Percentiles rank a stretch among this genome's conserved stretches.
These are phyloP conservation scores for Terebella lapidaria DNA, from an alignment of 2,888 invertebrate species.

Conservation along the genomic window DNA sequence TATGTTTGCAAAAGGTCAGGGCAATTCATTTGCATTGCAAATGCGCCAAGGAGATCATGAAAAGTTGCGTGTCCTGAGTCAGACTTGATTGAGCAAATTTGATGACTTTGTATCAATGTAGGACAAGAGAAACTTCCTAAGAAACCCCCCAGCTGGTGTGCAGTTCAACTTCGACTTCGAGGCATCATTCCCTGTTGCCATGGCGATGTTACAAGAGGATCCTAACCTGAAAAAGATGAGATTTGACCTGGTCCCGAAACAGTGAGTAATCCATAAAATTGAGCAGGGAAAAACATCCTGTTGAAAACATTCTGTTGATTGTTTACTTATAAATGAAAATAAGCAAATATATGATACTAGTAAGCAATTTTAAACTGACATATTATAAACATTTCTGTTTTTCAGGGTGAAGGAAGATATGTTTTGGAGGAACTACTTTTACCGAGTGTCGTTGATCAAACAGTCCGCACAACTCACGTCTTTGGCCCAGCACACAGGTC, in stretches of 20 bases:
- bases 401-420: constrained; percentile 74
- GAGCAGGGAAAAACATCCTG: not conserved
- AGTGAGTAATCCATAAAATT: no score
- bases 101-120: no score
- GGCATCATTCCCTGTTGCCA: constrained; percentile 84
- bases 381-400: no score
- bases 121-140: constrained; percentile 95
- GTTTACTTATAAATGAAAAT: not conserved
- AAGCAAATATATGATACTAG: no score
- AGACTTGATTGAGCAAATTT: no score
- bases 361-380: no score
- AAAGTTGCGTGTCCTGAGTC: no score
- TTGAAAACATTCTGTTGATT: not conserved
- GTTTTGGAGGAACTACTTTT: constrained; percentile 99
- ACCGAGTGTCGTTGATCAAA: constrained; percentile 95
- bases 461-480: constrained; percentile 85
- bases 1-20: no score
- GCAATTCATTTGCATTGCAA: no score
- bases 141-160: constrained; percentile 80
- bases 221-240: constrained; percentile 96
- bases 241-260: constrained; percentile 98
- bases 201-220: constrained; percentile 91
- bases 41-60: no score
- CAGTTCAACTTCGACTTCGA: constrained; percentile 94
- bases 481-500: constrained; percentile 53